Evolutionary conservation across 2,797 vertebrate genomes (phyloP).

Genomic region (Karalla daura): DNA sequence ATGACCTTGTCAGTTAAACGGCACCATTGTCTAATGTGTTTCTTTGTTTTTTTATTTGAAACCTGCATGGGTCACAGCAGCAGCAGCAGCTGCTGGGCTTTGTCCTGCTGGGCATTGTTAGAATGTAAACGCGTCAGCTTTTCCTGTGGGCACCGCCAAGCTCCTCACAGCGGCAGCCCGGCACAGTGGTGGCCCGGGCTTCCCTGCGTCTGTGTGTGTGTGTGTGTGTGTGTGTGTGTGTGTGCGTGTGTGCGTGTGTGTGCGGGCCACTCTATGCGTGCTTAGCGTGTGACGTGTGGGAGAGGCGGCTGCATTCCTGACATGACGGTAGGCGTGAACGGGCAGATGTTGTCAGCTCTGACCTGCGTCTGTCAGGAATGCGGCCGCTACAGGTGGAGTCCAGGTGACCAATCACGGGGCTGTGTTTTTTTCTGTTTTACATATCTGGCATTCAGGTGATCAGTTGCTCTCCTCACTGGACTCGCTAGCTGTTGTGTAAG

Average conservation of each 20-base stretch:
- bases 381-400: slow-evolving; percentile 28
- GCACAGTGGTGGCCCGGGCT: slow-evolving; percentile 10
- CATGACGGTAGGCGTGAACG: slow-evolving; percentile 52
- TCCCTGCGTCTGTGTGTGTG: slow-evolving; percentile 4
- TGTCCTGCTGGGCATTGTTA: slow-evolving; percentile 62
- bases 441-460: not conserved
- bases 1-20: slow-evolving; percentile 17
- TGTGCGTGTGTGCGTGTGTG: too few species aligned
- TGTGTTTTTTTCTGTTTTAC: too few species aligned
- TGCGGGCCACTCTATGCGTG: slow-evolving; percentile 2
- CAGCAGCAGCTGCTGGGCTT: slow-evolving; percentile 51
- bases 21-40: slow-evolving; percentile 3
- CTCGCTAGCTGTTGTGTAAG: not conserved
- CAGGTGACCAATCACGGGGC: not conserved
- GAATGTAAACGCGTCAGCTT: slow-evolving; percentile 70
- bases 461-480: not conserved
- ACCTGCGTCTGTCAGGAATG: slow-evolving; percentile 32
- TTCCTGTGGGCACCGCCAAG: slow-evolving; percentile 55
- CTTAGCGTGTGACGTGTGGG: not conserved
- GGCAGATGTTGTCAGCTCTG: slow-evolving; percentile 49
- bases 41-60: not conserved
- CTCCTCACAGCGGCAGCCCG: slow-evolving; percentile 14
- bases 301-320: slow-evolving; percentile 52
- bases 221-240: slow-evolving; percentile 23
- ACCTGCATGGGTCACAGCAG: slow-evolving; percentile 20